phyloP scores from a whole-genome alignment of 2,888 invertebrate genomes.

The Eugnorisma glareosa region DNA sequence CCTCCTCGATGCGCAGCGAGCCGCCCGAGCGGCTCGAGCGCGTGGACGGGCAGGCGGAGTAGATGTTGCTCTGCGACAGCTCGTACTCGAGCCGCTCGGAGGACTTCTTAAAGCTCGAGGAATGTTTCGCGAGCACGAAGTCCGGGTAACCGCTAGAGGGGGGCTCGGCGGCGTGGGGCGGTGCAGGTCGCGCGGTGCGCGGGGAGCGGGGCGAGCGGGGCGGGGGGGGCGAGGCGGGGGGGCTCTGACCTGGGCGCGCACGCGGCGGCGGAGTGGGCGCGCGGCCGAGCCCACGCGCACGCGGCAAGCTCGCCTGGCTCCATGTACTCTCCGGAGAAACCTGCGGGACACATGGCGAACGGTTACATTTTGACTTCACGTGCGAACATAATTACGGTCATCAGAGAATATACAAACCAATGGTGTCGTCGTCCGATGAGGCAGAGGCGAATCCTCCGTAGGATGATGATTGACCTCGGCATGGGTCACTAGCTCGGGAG shows the following conservation, averaged over 20 bases:
- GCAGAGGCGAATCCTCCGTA: slow-evolving; percentile 91
- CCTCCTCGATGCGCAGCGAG: slow-evolving; percentile 79
- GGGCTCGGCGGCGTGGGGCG: slow-evolving; percentile 76
- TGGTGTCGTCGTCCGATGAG: slow-evolving; percentile 91
- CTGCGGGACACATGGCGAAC: slow-evolving; percentile 65
- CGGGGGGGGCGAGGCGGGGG: slow-evolving; percentile 70
- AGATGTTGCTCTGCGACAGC: slow-evolving; percentile 90
- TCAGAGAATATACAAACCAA: slow-evolving; percentile 79
- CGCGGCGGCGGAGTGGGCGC: slow-evolving; percentile 89
- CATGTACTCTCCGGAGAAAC: slow-evolving; percentile 90
- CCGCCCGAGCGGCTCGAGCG: slow-evolving; percentile 85
- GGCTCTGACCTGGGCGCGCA: slow-evolving; percentile 75
- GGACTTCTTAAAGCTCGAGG: slow-evolving; percentile 85
- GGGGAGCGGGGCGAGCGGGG: slow-evolving; percentile 62
- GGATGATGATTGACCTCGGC: slow-evolving; percentile 91
- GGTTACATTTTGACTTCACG: background rate
- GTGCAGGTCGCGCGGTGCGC: slow-evolving; percentile 76
- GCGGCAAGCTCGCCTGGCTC: slow-evolving; percentile 86
- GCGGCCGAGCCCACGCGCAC: slow-evolving; percentile 85
- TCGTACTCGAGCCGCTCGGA: slow-evolving; percentile 90
- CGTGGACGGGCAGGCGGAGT: slow-evolving; percentile 87
- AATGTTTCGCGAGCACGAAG: slow-evolving; percentile 85
- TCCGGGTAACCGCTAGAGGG: slow-evolving; percentile 88
- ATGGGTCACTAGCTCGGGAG: slow-evolving; percentile 89
- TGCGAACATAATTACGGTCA: background rate